Evolutionary conservation across 1,140 invertebrate genomes (phyloP), one percentile per base, ranked within the genome.

Genomic region (Zaprionus ornatus): DNA sequence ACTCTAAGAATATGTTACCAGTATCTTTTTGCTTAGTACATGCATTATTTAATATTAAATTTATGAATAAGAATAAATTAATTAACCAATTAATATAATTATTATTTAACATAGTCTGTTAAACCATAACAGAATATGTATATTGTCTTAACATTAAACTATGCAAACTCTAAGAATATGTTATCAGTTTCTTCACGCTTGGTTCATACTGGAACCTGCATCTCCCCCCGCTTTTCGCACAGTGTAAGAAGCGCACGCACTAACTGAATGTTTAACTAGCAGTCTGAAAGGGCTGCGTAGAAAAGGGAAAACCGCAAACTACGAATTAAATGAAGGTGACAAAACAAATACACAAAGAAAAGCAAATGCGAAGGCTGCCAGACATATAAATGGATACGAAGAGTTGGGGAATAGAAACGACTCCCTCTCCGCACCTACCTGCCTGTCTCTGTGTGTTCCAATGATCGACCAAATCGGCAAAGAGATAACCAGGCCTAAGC

Each of bases 381-480:
- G 54, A 73, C 71, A 42, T 25, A 37, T 52, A 48, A 61, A 75
- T 59, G 59, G 15, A 52, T 66, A 59, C 64, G 62, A 55, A 40
- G 64, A 85, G 80, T 68, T 59, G 74, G 25, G 27, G 19, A 40
- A 17, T 57, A 40, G 71, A 29, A 29, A 59, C 27, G 29, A 50
- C 29, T 17, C 29, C 12, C 37, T 29, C 21, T 32, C 29, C 52
- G 13, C 61, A 32, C 3, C 29, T 9, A 29, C 9, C 29, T 50
- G 50, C 25, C 29, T 55, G 23, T 45, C 9, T 56, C 9, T 64
- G 40, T 40, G 45, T 27, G 29, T 59, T 71, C 69, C 68, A 82
- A 79, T 87, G 75, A 82, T 79, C 82, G 61, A 63, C n/a, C 71
- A 69, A 70, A 82, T 71, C 76, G 54, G 61, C 37, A 13, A 1